Evolutionary conservation across 2,113 vertebrate genomes (phyloP).

Genomic region (Calyptommatus sinebrachiatus): DNA sequence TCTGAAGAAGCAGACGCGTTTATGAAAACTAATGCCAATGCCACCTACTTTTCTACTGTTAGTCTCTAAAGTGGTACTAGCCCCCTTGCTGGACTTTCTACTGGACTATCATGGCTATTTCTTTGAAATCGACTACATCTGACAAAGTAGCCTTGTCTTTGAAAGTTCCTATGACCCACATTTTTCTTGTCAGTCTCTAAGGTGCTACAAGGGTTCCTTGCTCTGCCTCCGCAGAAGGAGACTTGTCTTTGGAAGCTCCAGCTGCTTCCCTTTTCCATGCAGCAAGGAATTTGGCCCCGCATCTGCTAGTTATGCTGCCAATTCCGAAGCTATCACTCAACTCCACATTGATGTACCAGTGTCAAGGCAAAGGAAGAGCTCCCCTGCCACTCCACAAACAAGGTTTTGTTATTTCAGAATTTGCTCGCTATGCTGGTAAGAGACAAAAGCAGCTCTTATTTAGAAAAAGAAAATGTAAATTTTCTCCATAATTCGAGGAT

Average conservation of each 20-base stretch:
- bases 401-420: neutral
- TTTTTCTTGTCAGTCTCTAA: neutral
- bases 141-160: too few species aligned
- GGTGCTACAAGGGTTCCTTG: too few species aligned
- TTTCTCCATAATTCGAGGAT: neutral
- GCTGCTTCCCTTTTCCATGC: neutral
- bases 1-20: too few species aligned
- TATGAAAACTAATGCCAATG: too few species aligned
- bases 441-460: neutral
- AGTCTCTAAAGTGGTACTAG: too few species aligned
- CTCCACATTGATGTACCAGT: neutral
- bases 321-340: neutral
- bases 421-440: neutral
- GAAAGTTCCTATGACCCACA: neutral
- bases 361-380: neutral
- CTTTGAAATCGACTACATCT: too few species aligned
- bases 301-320: neutral
- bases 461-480: slow-evolving; percentile 1
- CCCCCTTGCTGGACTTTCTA: too few species aligned
- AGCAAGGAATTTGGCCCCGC: too few species aligned
- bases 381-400: neutral
- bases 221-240: too few species aligned
- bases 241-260: too few species aligned
- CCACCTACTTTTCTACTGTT: too few species aligned
- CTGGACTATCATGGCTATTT: too few species aligned